Evolutionary conservation across 2,113 vertebrate genomes (phyloP).

Genomic region (Gavia stellata): DNA sequence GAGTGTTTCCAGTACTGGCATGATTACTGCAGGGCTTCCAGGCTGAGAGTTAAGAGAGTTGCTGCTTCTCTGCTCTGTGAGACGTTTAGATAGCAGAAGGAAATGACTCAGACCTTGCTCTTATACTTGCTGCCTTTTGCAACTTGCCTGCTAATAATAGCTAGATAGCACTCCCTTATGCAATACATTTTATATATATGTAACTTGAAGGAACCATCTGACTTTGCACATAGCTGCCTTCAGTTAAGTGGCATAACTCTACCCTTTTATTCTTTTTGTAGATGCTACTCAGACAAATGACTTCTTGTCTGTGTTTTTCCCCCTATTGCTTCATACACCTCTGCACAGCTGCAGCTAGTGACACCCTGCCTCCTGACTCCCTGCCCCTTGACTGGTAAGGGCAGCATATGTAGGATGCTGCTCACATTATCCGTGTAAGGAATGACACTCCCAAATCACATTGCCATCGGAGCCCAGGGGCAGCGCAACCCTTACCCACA

Average conservation of each 20-base stretch:
- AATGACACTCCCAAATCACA: not conserved
- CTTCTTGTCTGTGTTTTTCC: rapidly evolving
- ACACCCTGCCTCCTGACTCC: not conserved
- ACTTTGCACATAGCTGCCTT: not conserved
- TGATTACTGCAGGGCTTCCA: not conserved
- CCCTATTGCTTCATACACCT: not conserved
- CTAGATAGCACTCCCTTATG: not conserved
- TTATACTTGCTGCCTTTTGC: not conserved
- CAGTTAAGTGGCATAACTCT: not conserved
- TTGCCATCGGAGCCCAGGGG: not conserved
- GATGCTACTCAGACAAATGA: not conserved
- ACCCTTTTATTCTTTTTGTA: not conserved
- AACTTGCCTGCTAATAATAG: not conserved
- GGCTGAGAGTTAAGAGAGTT: not conserved
- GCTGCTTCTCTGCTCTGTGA: not conserved
- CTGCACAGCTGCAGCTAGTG: not conserved
- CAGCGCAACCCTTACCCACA: rapidly evolving
- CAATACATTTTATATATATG: not conserved
- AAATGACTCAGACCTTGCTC: not conserved
- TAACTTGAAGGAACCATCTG: not conserved
- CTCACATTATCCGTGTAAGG: too few relatives aligned
- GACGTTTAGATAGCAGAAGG: not conserved
- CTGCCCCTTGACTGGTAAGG: not conserved
- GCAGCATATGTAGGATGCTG: not conserved
- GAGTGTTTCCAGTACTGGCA: not conserved